These are phyloP conservation scores for Etheostoma cragini DNA, from an alignment of 2,113 vertebrate genomes.

Conservation along the genomic window DNA sequence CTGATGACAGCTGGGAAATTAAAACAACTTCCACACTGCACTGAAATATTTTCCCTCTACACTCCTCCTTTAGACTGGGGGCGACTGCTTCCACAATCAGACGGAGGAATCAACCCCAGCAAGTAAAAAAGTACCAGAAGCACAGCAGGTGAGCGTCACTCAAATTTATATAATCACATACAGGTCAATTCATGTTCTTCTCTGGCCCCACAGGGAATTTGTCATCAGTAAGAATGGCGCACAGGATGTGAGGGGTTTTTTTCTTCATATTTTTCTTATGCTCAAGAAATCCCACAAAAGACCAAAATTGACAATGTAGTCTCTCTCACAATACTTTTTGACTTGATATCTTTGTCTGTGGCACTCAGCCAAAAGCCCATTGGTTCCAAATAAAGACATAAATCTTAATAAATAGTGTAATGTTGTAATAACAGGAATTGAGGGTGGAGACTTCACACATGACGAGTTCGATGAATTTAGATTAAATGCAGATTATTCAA, in stretches of 20 bases:
- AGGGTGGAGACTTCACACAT: too few species aligned
- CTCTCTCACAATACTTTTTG: not conserved
- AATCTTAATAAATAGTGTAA: not conserved
- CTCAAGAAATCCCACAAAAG: not conserved
- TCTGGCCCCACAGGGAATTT: not conserved
- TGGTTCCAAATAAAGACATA: not conserved
- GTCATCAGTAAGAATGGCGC: not conserved
- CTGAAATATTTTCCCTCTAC: conserved; percentile 15
- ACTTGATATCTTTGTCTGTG: not conserved
- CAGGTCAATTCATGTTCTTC: not conserved
- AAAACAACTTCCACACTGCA: not conserved
- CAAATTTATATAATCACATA: not conserved
- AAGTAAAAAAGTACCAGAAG: conserved; percentile 75
- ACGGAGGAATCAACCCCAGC: conserved; percentile 73
- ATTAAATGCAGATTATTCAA: too few species aligned
- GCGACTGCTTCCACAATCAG: conserved; percentile 81
- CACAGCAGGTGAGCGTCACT: conserved; percentile 73
- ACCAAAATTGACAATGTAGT: not conserved
- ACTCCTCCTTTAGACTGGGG: conserved; percentile 65
- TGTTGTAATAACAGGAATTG: too few species aligned
- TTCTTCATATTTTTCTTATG: not conserved
- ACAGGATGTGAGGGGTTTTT: not conserved
- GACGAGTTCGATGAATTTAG: too few species aligned
- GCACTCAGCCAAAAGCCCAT: not conserved
- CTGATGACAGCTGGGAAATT: not conserved